These are phyloP conservation scores for Malacosoma neustria DNA, from an alignment of 2,888 invertebrate genomes.

Conservation along the genomic window DNA sequence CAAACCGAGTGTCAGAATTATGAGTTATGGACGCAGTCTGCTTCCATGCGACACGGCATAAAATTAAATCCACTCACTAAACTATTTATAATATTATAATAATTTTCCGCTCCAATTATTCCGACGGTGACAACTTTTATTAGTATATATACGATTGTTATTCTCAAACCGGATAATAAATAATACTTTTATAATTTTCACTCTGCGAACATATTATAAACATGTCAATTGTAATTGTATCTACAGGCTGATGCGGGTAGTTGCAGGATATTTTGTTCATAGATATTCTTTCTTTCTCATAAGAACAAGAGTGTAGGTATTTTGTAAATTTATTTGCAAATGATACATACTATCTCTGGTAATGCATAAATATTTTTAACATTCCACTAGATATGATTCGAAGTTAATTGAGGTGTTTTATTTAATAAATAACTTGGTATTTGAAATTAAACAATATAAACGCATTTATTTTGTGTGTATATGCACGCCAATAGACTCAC, in stretches of 20 bases:
- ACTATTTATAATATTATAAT: conserved; percentile 73
- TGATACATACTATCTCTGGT: too few relatives aligned
- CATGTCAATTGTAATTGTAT: conserved; percentile 24
- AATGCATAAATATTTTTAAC: too few relatives aligned
- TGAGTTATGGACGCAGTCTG: conserved; percentile 61
- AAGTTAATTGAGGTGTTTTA: too few relatives aligned
- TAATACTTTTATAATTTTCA: conserved; percentile 45
- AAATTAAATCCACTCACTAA: conserved; percentile 63
- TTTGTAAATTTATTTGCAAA: too few relatives aligned
- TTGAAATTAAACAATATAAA: too few relatives aligned
- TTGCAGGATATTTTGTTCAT: too few relatives aligned
- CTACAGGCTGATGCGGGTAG: conserved; percentile 10
- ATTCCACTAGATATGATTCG: too few relatives aligned
- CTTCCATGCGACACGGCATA: conserved; percentile 51
- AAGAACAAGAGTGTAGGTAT: too few relatives aligned
- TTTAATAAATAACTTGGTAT: too few relatives aligned
- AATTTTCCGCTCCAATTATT: conserved; percentile 71
- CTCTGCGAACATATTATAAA: conserved; percentile 48
- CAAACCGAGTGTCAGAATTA: conserved; percentile 34
- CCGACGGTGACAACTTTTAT: conserved; percentile 65
- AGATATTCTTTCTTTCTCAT: too few relatives aligned
- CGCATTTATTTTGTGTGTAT: too few relatives aligned
- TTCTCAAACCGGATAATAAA: conserved; percentile 34
- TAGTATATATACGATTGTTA: conserved; percentile 64
- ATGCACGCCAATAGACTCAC: too few relatives aligned